Evolutionary conservation across 2,888 invertebrate species (phyloP).

Genomic region (Hoplodrina ambigua): DNA sequence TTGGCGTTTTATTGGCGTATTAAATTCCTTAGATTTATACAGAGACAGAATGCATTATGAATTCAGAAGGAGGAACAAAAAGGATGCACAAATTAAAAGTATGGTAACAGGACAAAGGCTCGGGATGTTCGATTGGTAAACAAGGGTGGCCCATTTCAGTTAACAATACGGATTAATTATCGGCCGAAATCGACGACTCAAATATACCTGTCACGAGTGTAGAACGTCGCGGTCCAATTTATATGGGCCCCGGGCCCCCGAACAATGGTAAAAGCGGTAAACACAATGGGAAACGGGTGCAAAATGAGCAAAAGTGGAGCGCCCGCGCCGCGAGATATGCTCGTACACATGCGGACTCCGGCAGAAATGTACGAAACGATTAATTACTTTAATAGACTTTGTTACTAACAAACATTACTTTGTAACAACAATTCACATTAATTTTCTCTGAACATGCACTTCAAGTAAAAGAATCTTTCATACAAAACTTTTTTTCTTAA

Average conservation of each 20-base stretch:
- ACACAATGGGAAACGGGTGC: constrained; percentile 86
- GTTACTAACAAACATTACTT: constrained; percentile 11
- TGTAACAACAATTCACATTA: constrained; percentile 2
- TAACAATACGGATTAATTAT: constrained; percentile 90
- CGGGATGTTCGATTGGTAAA: constrained; percentile 75
- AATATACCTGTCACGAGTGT: constrained; percentile 89
- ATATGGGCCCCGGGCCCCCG: constrained; percentile 83
- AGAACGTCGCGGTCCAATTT: constrained; percentile 87
- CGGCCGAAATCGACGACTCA: constrained; percentile 88
- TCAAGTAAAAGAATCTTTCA: background rate
- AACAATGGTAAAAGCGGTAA: constrained; percentile 90
- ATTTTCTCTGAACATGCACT: constrained; percentile 17
- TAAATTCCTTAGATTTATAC: constrained; percentile 43
- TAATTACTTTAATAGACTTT: constrained; percentile 55
- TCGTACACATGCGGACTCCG: constrained; percentile 52
- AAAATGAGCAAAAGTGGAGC: constrained; percentile 84
- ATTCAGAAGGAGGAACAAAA: constrained; percentile 60
- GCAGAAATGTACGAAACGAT: constrained; percentile 55
- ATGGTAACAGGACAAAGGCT: constrained; percentile 73
- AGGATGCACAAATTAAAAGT: constrained; percentile 73
- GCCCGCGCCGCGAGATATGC: constrained; percentile 57
- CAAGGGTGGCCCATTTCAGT: constrained; percentile 88
- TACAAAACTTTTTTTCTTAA: background rate
- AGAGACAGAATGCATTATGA: constrained; percentile 49
- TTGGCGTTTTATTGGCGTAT: constrained; percentile 59